These are phyloP conservation scores for Gobio gobio DNA, from an alignment of 2,113 vertebrate genomes.

Conservation along the genomic window DNA sequence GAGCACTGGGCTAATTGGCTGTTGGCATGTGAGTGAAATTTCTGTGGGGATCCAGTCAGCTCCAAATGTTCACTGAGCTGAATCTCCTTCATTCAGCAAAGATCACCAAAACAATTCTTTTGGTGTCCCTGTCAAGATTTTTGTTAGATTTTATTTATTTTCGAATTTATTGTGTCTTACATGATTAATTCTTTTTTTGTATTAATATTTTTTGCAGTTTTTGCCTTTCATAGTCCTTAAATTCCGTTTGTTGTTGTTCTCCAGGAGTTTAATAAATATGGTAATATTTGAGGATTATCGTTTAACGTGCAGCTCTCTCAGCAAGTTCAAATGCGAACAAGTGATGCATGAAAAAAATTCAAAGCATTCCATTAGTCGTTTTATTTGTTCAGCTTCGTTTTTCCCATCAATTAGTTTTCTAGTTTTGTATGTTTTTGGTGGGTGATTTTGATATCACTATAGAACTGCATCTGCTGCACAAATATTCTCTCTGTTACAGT, in stretches of 20 bases:
- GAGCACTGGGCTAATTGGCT: slow-evolving; percentile 45
- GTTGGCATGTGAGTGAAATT: slow-evolving; percentile 28
- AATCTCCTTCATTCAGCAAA: background rate
- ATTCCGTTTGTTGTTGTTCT: background rate
- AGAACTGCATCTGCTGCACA: background rate
- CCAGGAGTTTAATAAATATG: slow-evolving; percentile 4
- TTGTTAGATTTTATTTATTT: background rate
- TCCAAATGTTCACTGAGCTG: background rate
- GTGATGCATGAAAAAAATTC: background rate
- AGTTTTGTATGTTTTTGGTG: background rate
- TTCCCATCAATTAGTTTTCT: slow-evolving; percentile 11
- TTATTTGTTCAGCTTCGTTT: background rate
- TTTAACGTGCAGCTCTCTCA: background rate
- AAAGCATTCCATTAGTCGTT: background rate
- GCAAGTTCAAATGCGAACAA: background rate
- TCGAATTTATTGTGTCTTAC: background rate
- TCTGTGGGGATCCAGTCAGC: slow-evolving; percentile 9
- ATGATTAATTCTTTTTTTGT: background rate
- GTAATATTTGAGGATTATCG: background rate
- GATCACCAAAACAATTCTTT: background rate
- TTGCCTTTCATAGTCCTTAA: background rate
- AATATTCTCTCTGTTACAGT: background rate
- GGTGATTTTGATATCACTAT: background rate
- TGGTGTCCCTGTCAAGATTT: background rate
- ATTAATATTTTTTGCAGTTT: slow-evolving; percentile 27